Evolutionary conservation across 1,140 invertebrate species (phyloP), one percentile per base, ranked within the genome.

Genomic region (Trichonephila clavipes): DNA sequence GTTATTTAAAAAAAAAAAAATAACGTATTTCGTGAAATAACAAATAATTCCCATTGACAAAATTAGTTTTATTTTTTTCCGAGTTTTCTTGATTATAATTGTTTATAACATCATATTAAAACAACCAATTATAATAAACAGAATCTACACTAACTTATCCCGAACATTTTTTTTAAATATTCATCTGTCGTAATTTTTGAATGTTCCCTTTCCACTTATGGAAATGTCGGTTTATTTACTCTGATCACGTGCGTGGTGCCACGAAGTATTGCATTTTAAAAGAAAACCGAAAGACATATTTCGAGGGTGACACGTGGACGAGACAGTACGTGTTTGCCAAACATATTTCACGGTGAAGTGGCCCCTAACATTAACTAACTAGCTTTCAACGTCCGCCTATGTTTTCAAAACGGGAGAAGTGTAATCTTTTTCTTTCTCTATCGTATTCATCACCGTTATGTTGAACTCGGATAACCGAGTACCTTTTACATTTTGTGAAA

Each of bases 261-360:
- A 28, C 72, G 72, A 77, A 14, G 14, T 28, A 77, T 77, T 18
- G 72, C 72, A 34, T 77, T 77, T 77, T 34, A 77, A 77, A 77
- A 77, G 28, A 34, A 77, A 69, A 28, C 24, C n/a, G 28, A 77
- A 77, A 77, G 72, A 77, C 72, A 77, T 40, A 77, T 77, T 77
- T 77, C 72, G 72, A 28, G 24, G 72, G 72, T 77, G 72, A 77
- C 72, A 77, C 72, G 72, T 77, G 72, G 72, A 77, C 72, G 18
- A 77, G 72, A 77, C 34, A 16, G 16, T 77, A 77, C 34, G 72
- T 77, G 72, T 77, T 77, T 77, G 28, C 72, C 28, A 77, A 77
- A 77, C 72, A 77, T 77, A 77, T 77, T 77, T 77, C 72, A 77
- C 72, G 72, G 24, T 34, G 12, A 77, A 77, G 72, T 19, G 28